Conservation (phyloP, 2,888 invertebrate species). For the Oscheius sp. region DNA sequence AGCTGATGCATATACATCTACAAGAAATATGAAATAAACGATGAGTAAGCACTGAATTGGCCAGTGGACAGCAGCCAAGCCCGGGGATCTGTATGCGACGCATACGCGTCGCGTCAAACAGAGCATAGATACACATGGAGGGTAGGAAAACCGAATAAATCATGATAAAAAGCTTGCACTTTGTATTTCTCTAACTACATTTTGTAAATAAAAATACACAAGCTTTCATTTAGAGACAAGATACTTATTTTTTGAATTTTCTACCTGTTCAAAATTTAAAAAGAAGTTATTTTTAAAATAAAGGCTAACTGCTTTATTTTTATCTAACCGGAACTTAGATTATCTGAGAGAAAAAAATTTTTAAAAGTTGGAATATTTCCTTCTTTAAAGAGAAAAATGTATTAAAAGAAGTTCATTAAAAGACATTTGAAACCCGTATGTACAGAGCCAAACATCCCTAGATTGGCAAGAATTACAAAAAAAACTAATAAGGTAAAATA, state of each 20-base stretch:
- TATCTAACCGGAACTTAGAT: no score
- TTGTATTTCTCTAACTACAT: no score
- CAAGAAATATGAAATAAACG: not conserved
- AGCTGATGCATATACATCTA: not conserved
- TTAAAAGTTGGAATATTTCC: no score
- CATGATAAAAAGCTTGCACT: not conserved
- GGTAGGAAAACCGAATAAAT: not conserved
- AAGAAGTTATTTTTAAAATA: no score
- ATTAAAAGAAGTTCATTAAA: not conserved
- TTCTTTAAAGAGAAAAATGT: not conserved
- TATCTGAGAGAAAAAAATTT: no score
- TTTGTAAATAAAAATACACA: no score
- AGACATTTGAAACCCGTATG: not conserved
- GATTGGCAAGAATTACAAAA: not conserved
- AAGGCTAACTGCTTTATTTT: no score
- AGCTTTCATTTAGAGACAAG: no score
- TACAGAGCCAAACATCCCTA: not conserved
- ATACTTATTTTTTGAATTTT: no score
- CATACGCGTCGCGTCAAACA: constrained; percentile 7
- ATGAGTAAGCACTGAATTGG: constrained; percentile 17
- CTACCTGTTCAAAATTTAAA: no score
- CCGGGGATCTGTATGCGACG: constrained; percentile 15
- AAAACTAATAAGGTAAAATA: not conserved
- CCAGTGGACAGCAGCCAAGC: constrained; percentile 20
- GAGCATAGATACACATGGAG: no score